phyloP scores from a whole-genome alignment of 2,888 invertebrate genomes.

The Clunio marinus region DNA sequence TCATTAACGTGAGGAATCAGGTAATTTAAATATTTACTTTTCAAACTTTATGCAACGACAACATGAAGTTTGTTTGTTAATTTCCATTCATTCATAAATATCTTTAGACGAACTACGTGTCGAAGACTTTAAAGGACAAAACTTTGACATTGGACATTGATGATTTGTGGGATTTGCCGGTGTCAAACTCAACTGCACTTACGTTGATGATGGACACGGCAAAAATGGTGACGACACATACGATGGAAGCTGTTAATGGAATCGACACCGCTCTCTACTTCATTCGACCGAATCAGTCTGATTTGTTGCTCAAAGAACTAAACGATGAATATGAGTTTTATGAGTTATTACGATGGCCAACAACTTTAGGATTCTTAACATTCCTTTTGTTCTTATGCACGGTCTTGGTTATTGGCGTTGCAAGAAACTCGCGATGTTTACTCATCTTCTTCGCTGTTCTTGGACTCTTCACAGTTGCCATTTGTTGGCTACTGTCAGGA shows the following conservation, averaged over 20 bases:
- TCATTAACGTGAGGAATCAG: slow-evolving; percentile 76
- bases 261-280: slow-evolving; percentile 52
- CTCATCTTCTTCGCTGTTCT: slow-evolving; percentile 86
- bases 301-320: slow-evolving; percentile 8
- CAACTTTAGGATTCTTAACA: slow-evolving; percentile 51
- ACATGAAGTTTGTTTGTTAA: slow-evolving; percentile 16
- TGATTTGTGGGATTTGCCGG: slow-evolving; percentile 72
- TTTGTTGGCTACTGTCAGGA: slow-evolving; percentile 82
- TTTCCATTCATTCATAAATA: slow-evolving; percentile 38
- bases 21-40: slow-evolving; percentile 49
- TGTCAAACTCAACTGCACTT: slow-evolving; percentile 71
- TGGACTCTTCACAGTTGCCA: slow-evolving; percentile 56
- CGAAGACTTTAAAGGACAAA: slow-evolving; percentile 67
- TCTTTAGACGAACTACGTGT: slow-evolving; percentile 68
- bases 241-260: slow-evolving; percentile 62
- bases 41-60: too few relatives aligned
- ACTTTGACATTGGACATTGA: slow-evolving; percentile 64
- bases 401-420: slow-evolving; percentile 51
- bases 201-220: slow-evolving; percentile 66
- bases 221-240: slow-evolving; percentile 66
- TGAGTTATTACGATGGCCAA: slow-evolving; percentile 52
- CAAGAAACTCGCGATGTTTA: slow-evolving; percentile 68
- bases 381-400: slow-evolving; percentile 49
- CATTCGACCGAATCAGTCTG: slow-evolving; percentile 45
- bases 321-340: slow-evolving; percentile 45